Conservation (phyloP, 2,113 vertebrate genomes). For the Trogon surrucura region DNA sequence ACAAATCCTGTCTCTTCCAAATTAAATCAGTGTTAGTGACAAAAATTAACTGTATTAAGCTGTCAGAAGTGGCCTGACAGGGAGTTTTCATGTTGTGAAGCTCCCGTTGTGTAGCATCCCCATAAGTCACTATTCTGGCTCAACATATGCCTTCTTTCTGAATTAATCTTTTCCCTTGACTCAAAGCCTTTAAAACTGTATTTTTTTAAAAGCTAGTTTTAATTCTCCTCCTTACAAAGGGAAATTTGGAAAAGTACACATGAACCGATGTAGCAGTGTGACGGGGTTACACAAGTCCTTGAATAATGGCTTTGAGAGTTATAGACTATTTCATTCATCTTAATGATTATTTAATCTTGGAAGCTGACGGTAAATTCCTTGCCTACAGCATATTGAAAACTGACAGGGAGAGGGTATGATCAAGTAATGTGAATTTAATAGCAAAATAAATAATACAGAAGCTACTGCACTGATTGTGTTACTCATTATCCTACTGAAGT, state of each 20-base stretch:
- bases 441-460: constrained; percentile 58
- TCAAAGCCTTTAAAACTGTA: neutral
- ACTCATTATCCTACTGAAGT: constrained; percentile 1
- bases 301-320: constrained; percentile 10
- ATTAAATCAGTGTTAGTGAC: neutral
- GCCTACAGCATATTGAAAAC: constrained; percentile 32
- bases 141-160: neutral
- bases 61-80: neutral
- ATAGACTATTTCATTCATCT: constrained; percentile 13
- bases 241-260: neutral
- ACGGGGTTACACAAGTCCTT: neutral
- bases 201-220: neutral
- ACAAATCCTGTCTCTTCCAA: neutral
- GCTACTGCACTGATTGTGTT: neutral
- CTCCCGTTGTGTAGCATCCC: neutral
- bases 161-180: neutral
- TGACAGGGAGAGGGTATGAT: neutral
- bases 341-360: constrained; percentile 53
- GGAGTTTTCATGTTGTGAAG: neutral
- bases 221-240: neutral
- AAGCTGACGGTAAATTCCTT: constrained; percentile 30
- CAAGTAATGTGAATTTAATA: constrained; percentile 48
- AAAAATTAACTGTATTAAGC: neutral
- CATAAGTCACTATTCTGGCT: neutral
- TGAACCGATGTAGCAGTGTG: neutral